phyloP scores from a whole-genome alignment of 2,888 invertebrate species.

The Dynastes maya region DNA sequence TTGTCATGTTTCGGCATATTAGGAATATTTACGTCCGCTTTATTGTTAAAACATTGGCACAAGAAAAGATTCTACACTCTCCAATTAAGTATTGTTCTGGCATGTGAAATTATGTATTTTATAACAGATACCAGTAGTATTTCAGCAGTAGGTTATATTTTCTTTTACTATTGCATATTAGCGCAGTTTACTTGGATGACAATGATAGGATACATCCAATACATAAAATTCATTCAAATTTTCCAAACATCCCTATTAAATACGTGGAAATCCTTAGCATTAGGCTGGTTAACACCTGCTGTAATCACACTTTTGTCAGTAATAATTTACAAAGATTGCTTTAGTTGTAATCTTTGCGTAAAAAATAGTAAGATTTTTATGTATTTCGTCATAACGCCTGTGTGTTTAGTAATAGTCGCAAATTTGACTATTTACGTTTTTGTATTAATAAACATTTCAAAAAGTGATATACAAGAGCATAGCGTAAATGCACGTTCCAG shows the following conservation, averaged over 20 bases:
- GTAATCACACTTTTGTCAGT: constrained; percentile 9
- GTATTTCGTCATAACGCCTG: constrained; percentile 28
- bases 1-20: constrained; percentile 12
- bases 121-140: constrained; percentile 10
- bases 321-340: constrained; percentile 22
- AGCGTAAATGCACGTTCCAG: neutral
- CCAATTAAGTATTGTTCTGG: constrained; percentile 4
- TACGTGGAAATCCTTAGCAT: neutral
- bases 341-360: constrained; percentile 21
- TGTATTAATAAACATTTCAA: constrained; percentile 21
- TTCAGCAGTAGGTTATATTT: neutral
- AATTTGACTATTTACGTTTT: constrained; percentile 22
- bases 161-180: constrained; percentile 30
- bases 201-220: constrained; percentile 22
- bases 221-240: constrained; percentile 17
- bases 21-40: neutral
- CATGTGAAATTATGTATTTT: constrained; percentile 19
- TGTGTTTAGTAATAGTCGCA: constrained; percentile 1
- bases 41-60: constrained; percentile 27
- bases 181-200: constrained; percentile 33
- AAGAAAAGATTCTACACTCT: constrained; percentile 19
- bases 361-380: constrained; percentile 34
- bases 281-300: constrained; percentile 14
- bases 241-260: neutral
- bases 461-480: neutral